Evolutionary conservation across 2,113 vertebrate species (phyloP).

Genomic region (Pteruthius melanotis): DNA sequence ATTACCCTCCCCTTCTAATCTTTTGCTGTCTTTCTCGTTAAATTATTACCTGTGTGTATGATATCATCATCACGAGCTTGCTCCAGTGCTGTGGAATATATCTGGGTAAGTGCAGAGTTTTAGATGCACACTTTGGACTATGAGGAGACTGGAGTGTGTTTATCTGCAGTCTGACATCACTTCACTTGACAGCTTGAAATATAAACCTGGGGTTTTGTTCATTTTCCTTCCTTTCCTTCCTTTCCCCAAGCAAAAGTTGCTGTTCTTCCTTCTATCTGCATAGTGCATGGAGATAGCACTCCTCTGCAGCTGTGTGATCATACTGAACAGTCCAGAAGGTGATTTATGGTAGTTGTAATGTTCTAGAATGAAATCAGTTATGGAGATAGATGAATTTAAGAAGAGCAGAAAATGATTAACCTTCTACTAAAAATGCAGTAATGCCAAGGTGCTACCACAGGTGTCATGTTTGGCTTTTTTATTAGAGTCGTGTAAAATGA

Average conservation of each 20-base stretch:
- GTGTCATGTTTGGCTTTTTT: background rate
- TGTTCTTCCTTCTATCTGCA: background rate
- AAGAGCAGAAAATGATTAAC: background rate
- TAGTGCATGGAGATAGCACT: background rate
- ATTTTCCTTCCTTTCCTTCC: background rate
- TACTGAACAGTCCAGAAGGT: background rate
- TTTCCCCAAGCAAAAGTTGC: background rate
- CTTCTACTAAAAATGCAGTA: background rate
- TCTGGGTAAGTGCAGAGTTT: background rate
- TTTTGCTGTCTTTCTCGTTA: background rate
- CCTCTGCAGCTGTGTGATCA: background rate
- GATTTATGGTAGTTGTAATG: background rate
- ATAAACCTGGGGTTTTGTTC: background rate
- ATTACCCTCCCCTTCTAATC: background rate
- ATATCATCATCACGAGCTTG: background rate
- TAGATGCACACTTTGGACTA: background rate
- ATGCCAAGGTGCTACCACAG: accelerated
- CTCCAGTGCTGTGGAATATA: background rate
- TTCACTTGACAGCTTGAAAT: background rate
- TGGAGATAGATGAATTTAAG: background rate
- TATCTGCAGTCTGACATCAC: background rate
- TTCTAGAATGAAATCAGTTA: background rate
- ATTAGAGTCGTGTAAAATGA: background rate
- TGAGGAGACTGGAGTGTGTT: background rate
- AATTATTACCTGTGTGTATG: background rate